Evolutionary conservation across 2,113 vertebrate genomes (phyloP), one percentile per base, ranked within the genome.

Genomic region (Gymnorhina tibicen): DNA sequence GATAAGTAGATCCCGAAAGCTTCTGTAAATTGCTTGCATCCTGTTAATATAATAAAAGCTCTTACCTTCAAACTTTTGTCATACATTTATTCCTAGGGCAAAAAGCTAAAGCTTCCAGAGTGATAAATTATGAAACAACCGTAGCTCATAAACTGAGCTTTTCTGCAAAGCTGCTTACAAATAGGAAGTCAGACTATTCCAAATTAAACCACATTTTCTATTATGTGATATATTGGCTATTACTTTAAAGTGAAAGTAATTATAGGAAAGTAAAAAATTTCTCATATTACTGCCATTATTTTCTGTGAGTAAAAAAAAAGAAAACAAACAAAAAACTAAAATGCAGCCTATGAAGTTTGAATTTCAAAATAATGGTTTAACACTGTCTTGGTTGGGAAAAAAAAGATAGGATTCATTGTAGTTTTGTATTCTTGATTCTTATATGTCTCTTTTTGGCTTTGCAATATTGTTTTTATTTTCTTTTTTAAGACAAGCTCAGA

Each of bases 211-310:
- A 52, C 26, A 46, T 27, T 89, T 81, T 76, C 35, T 86, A 35
- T 82, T 85, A 85, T 35, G 33, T 75, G 39, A 63, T 69, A 5
- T 52, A 85, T 73, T 82, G 33, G 33, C 22, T 81, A 85, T 84
- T 86, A 79, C 24, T 95, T 68, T 93, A 69, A 91, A 94, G 32
- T 60, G 86, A 58, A 88, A 95, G 19, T 68, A 87, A 85, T 94
- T 78, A 68, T 11, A 74, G 3, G 23, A 72, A 69, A 68, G 14
- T 41, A 52, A 20, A 87, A 72, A 79, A 69, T 26, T 28, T 63
- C 42, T 81, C 10, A 67, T 62, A 44, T 68, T 75, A 37, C 62
- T 90, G 24, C 2, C n/a, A 19, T 75, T 87, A 23, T 24, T 44
- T 68, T 62, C 32, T 75, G 15, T 10, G 16, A 59, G 4, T 9